These are phyloP conservation scores for Cremastinae sp. DNA, from an alignment of 2,888 invertebrate species.

Conservation along the genomic window DNA sequence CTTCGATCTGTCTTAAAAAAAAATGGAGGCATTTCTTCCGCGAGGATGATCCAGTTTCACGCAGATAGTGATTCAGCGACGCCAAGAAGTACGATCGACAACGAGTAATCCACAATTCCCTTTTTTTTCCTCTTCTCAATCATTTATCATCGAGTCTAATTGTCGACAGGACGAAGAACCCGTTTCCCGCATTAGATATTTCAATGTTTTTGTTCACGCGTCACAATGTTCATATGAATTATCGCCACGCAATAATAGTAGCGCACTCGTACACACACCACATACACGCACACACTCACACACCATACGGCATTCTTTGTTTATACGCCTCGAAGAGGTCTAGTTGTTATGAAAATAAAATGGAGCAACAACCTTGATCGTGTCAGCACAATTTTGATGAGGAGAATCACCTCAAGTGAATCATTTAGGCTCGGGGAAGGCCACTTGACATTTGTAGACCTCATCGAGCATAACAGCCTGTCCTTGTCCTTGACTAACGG, in stretches of 20 bases:
- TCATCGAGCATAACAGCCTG: slow-evolving; percentile 79
- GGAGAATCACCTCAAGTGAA: slow-evolving; percentile 66
- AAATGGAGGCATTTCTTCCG: slow-evolving; percentile 22
- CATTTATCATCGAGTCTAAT: slow-evolving; percentile 1
- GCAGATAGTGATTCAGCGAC: background rate
- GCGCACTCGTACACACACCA: slow-evolving; percentile 12
- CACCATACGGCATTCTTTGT: slow-evolving; percentile 4
- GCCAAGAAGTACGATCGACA: background rate
- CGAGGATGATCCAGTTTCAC: slow-evolving; percentile 7
- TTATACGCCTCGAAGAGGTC: slow-evolving; percentile 31
- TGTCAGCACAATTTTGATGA: slow-evolving; percentile 57
- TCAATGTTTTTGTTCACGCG: slow-evolving; percentile 6
- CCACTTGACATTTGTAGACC: slow-evolving; percentile 80
- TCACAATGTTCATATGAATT: background rate
- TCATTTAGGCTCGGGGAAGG: slow-evolving; percentile 80
- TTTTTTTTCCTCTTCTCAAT: background rate
- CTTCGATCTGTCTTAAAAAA: background rate
- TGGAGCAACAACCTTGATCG: slow-evolving; percentile 63
- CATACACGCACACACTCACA: slow-evolving; percentile 17
- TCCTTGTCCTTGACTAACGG: slow-evolving; percentile 78
- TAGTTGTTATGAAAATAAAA: slow-evolving; percentile 63
- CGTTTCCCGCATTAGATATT: slow-evolving; percentile 16
- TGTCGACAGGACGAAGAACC: slow-evolving; percentile 3
- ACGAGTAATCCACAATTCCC: slow-evolving; percentile 2
- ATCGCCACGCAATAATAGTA: slow-evolving; percentile 8